Evolutionary conservation across 2,888 invertebrate genomes (phyloP), one percentile per base, ranked within the genome.

Genomic region (Pinctada fucata): DNA sequence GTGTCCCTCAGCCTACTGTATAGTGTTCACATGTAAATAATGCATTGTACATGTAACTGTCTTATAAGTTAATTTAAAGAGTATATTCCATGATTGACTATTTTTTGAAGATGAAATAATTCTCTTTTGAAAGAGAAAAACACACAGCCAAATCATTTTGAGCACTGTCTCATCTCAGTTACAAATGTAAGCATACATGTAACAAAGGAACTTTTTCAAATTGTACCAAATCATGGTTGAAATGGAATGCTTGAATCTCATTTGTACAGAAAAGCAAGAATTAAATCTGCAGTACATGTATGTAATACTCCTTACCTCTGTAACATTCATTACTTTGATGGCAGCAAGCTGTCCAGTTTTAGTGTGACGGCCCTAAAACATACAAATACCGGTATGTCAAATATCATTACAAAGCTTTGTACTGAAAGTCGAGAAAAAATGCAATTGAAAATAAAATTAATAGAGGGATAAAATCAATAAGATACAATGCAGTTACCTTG

Each of bases 301-400:
- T 76, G 16, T 47, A 71, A 48, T 49, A 10, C 10, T 8, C 47
- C 65, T 92, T 90, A 94, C 94, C 94, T 99, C 99, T 88, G 99
- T 99, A 91, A 99, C 99, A 94, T 99, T 99, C 99, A 99, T 99
- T 92, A 99, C 99, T 95, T 99, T 99, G 94, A 99, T 99, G 93
- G 99, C 99, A 87, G 99, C 99, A 94, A 99, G 95, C 94, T 99
- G 99, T 86, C 99, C 99, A 88, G 99, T 99, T 95, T 99, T 99
- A 87, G 99, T 99, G 94, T 99, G 99, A 81, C 99, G 96, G 85
- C 99, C 99, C 97, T 99, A 86, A 10, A 88, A n/a, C n/a, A n/a
- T n/a, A n/a, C n/a, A n/a, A n/a, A n/a, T n/a, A n/a, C n/a, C n/a
- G n/a, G n/a, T n/a, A n/a, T n/a, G n/a, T n/a, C n/a, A n/a, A 87